These are phyloP conservation scores for Dendrocincla tyrannina DNA, from an alignment of 2,797 vertebrate genomes.

Conservation along the genomic window DNA sequence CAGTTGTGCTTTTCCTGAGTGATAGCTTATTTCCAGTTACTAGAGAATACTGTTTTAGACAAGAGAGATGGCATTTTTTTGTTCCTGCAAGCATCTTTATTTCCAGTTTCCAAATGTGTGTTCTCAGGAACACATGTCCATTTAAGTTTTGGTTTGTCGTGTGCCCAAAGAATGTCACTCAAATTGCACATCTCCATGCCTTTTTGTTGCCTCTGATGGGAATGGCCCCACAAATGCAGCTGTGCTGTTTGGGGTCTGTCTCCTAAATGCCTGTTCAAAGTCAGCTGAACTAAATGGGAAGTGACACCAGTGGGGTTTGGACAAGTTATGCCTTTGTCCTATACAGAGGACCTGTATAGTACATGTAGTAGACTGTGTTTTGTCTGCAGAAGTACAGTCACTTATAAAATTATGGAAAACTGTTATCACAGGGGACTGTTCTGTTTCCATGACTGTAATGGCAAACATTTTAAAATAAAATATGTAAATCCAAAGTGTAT, in stretches of 20 bases:
- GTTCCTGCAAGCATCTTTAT: not conserved
- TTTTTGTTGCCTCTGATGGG: not conserved
- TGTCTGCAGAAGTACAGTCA: not conserved
- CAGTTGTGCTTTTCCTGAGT: not conserved
- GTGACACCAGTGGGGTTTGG: not conserved
- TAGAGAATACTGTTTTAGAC: not conserved
- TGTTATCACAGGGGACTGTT: not conserved
- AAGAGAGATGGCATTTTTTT: not conserved
- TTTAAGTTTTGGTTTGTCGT: not conserved
- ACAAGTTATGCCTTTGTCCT: not conserved
- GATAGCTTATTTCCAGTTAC: not conserved
- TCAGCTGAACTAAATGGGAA: not conserved
- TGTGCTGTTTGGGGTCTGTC: not conserved
- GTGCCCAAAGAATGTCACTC: not conserved
- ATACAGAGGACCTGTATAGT: not conserved
- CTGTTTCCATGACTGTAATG: not conserved
- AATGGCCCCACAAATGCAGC: accelerated
- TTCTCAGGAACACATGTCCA: not conserved
- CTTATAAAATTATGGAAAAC: not conserved
- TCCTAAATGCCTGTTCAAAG: not conserved
- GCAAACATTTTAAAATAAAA: not conserved
- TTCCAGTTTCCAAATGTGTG: not conserved
- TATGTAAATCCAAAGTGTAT: not conserved
- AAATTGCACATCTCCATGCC: not conserved
- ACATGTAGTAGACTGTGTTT: not conserved